phyloP scores from a whole-genome alignment of 1,140 invertebrate species.

The Drosophila carrolli region DNA sequence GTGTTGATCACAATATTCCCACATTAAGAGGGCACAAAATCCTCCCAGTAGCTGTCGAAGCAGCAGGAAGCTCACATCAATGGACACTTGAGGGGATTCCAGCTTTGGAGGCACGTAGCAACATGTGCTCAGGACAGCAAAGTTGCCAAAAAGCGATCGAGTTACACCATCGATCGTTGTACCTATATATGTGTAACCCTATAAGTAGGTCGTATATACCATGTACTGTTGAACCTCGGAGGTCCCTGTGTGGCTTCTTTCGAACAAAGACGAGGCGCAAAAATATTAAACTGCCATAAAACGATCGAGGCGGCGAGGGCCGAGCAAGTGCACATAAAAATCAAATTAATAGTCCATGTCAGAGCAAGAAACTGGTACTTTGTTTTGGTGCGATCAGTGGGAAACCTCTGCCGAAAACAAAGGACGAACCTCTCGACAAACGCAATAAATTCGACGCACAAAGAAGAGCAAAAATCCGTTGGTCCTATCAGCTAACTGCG shows the following conservation, averaged over 20 bases:
- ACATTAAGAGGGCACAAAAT: conserved; percentile 60
- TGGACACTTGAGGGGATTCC: conserved; percentile 73
- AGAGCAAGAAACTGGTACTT: conserved; percentile 67
- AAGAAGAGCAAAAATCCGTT: conserved; percentile 53
- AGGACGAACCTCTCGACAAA: conserved; percentile 32
- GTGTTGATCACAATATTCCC: conserved; percentile 67
- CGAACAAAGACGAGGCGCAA: conserved; percentile 57
- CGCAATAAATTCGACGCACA: conserved; percentile 66
- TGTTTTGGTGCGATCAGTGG: conserved; percentile 79
- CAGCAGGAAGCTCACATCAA: conserved; percentile 79
- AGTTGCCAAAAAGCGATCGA: conserved; percentile 61
- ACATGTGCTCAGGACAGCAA: conserved; percentile 40
- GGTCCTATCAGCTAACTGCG: conserved; percentile 72
- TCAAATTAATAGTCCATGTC: conserved; percentile 80
- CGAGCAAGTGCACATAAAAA: conserved; percentile 77
- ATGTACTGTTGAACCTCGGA: conserved; percentile 5
- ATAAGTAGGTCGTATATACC: conserved; percentile 34
- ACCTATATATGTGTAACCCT: conserved; percentile 6
- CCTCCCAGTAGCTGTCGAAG: conserved; percentile 16
- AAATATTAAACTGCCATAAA: conserved; percentile 79
- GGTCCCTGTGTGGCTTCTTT: conserved; percentile 65
- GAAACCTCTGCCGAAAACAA: conserved; percentile 67
- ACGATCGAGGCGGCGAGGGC: conserved; percentile 27
- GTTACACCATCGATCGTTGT: conserved; percentile 50
- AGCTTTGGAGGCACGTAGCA: conserved; percentile 67